Evolutionary conservation across 2,888 invertebrate species (phyloP), one percentile per base, ranked within the genome.

Genomic region (Graphium colonna): DNA sequence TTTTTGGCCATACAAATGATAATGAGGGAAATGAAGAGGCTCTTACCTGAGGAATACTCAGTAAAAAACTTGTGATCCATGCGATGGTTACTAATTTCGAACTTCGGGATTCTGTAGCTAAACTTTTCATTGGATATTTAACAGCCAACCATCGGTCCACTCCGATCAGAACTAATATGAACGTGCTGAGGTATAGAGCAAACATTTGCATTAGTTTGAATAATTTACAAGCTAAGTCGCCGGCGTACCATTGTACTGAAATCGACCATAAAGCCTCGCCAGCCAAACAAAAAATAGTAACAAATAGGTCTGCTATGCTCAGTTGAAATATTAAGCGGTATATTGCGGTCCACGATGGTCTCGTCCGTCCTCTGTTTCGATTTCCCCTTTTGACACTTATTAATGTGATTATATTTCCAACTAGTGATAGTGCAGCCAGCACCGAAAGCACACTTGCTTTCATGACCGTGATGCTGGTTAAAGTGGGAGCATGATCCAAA

Each of bases 201-300:
- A 95, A 95, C 92, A 95, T 94, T 81, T 96, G 95, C 44, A 94
- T 84, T 63, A 94, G 95, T 77, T 96, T 96, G 68, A 96, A 94
- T 50, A 95, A 62, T 82, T 96, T 96, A 79, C 96, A 96, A 40
- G 92, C 91, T 8, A 92, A 75, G 68, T 95, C 94, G 1, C 95
- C 95, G 10, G 94, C 95, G 43, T 93, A 82, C 96, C 96, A 96
- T 58, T 94, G 92, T 0, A 96, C 95, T 0, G 94, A 93, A 51
- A 93, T 94, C 39, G 92, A 93, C 96, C 96, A 96, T 0, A 93
- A 91, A 0, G 95, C 95, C 67, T 96, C 96, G 0, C 95, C 95
- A 2, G 93, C 92, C 58, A 96, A 93, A 72, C 96, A 96, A 77
- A 95, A 95, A 43, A 95, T 85, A 0, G 96, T 95, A 3, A 96